A percentile compares a stretch with the other conserved stretches of the same genome.
phyloP scores from a whole-genome alignment of 1,140 invertebrate genomes.

The Venturia canescens region DNA sequence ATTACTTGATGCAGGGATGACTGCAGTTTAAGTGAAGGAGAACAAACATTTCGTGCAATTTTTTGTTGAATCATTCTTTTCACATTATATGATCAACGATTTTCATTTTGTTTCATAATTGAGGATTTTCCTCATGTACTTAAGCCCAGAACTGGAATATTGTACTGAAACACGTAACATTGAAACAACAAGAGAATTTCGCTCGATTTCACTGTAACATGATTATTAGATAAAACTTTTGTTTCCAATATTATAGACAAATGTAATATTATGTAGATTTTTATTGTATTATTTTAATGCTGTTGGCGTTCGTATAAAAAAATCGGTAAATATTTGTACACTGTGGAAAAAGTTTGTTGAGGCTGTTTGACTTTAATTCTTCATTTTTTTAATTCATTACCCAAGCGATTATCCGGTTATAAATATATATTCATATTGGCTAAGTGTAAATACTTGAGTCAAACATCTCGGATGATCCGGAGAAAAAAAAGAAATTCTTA shows the following conservation, averaged over 20 bases:
- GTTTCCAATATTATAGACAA: slow-evolving; percentile 19
- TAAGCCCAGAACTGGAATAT: background rate
- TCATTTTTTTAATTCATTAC: slow-evolving; percentile 54
- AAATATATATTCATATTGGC: slow-evolving; percentile 23
- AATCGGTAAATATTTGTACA: slow-evolving; percentile 55
- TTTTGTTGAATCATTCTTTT: no score
- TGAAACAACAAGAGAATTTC: slow-evolving; percentile 67
- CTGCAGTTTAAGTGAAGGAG: background rate
- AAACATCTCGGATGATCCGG: background rate
- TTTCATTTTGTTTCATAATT: background rate
- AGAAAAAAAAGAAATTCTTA: slow-evolving; percentile 27
- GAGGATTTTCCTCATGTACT: background rate
- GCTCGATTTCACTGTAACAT: slow-evolving; percentile 23
- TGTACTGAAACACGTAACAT: slow-evolving; percentile 61
- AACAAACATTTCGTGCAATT: background rate
- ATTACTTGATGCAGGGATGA: no score
- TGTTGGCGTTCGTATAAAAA: slow-evolving; percentile 45
- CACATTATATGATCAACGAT: background rate
- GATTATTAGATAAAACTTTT: slow-evolving; percentile 38
- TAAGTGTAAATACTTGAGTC: slow-evolving; percentile 14
- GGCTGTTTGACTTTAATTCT: slow-evolving; percentile 52
- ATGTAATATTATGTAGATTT: slow-evolving; percentile 48
- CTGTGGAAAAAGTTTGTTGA: slow-evolving; percentile 59
- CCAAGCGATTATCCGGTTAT: background rate
- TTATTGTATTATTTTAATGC: slow-evolving; percentile 61